These are phyloP conservation scores for Subanguina moxae DNA, from an alignment of 1,140 invertebrate genomes.

Conservation along the genomic window DNA sequence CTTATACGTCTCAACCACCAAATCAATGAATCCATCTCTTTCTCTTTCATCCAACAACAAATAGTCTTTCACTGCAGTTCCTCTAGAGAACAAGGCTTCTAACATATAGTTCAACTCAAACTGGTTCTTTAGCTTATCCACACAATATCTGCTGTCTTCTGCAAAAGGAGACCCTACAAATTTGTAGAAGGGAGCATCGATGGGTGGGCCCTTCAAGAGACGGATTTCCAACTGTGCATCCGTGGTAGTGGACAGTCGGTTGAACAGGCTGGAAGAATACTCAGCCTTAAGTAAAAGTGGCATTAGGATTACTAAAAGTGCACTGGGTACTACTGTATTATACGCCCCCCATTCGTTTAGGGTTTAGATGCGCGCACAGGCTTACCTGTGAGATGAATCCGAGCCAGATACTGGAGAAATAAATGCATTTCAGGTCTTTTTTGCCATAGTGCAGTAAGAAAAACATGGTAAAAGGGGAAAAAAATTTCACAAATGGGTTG, in stretches of 20 bases:
- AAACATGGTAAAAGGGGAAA: too few relatives aligned
- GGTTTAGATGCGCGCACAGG: too few relatives aligned
- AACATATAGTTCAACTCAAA: conserved; percentile 41
- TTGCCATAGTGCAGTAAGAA: too few relatives aligned
- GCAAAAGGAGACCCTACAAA: conserved; percentile 15
- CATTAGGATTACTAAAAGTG: too few relatives aligned
- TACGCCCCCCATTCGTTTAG: too few relatives aligned
- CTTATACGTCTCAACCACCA: not conserved
- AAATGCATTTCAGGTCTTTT: too few relatives aligned
- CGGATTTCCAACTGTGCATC: conserved; percentile 30
- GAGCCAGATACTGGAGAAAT: too few relatives aligned
- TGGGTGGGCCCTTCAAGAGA: not conserved
- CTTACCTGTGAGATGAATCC: too few relatives aligned
- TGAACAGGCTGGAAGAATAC: conserved; percentile 15
- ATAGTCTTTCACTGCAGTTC: conserved; percentile 41
- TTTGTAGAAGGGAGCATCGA: conserved; percentile 1
- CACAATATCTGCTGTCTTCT: conserved; percentile 21
- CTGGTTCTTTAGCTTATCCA: conserved; percentile 15
- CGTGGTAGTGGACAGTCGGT: conserved; percentile 23
- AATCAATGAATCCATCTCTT: conserved; percentile 17
- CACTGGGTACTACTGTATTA: too few relatives aligned
- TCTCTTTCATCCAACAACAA: conserved; percentile 18
- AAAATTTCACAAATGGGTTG: too few relatives aligned
- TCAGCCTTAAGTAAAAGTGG: not conserved
- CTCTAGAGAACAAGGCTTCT: conserved; percentile 40